Evolutionary conservation across 2,797 vertebrate species (phyloP).

Genomic region (Eutrigla gurnardus): DNA sequence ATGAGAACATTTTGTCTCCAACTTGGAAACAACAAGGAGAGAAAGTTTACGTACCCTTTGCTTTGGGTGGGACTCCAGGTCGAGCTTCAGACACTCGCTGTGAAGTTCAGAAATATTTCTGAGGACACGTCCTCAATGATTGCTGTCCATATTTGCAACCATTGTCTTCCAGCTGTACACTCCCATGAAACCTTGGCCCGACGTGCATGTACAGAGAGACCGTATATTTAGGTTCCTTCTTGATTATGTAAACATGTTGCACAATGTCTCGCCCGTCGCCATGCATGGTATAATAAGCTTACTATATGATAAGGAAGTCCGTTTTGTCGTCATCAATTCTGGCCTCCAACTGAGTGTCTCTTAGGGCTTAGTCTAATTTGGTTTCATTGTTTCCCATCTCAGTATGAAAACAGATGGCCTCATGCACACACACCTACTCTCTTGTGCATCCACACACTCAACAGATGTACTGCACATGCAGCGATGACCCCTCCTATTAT

Average conservation of each 20-base stretch:
- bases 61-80: slow-evolving; percentile 41
- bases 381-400: slow-evolving; percentile 65
- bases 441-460: slow-evolving; percentile 34
- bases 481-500: slow-evolving; percentile 5
- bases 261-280: slow-evolving; percentile 17
- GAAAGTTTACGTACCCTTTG: slow-evolving; percentile 31
- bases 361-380: slow-evolving; percentile 49
- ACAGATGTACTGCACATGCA: slow-evolving; percentile 13
- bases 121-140: slow-evolving; percentile 23
- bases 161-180: slow-evolving; percentile 25
- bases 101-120: slow-evolving; percentile 50
- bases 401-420: slow-evolving; percentile 65
- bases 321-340: slow-evolving; percentile 47
- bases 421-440: slow-evolving; percentile 29
- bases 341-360: slow-evolving; percentile 40
- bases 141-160: slow-evolving; percentile 28
- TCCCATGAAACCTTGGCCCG: slow-evolving; percentile 22
- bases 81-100: slow-evolving; percentile 33
- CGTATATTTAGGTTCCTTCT: slow-evolving; percentile 21
- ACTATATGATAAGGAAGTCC: slow-evolving; percentile 53
- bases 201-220: neutral
- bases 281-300: slow-evolving; percentile 8
- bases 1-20: slow-evolving; percentile 48
- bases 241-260: slow-evolving; percentile 35
- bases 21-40: slow-evolving; percentile 27